Evolutionary conservation across 2,113 vertebrate species (phyloP), one percentile per base, ranked within the genome.

Genomic region (Porphyrio hochstetteri): DNA sequence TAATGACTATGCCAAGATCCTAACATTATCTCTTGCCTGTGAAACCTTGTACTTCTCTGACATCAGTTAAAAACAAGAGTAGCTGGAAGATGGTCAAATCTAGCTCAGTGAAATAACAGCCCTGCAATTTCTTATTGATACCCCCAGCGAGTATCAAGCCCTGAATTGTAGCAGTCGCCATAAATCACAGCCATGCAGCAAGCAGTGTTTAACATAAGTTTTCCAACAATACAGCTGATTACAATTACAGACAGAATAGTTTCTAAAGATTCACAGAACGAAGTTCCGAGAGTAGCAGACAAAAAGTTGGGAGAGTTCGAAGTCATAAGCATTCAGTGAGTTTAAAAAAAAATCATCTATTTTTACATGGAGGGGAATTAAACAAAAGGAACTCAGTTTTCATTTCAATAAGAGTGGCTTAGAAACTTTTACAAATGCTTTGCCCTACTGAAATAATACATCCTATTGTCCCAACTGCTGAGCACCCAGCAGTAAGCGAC

Each of bases 371-470:
- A 75, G 38, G 77, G 46, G 93, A 68, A 88, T 7, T 5, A 82
- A 92, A 94, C n/a, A 82, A 88, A 96, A 88, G 80, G n/a, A 90
- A 78, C 61, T 81, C 71, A 9, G 82, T 78, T 86, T 93, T 92
- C 84, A 24, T 78, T 80, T 90, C 91, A 94, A 2, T 85, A 86
- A 90, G 77, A 68, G 28, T 50, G 53, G 83, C 88, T 94, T 79
- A 88, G 84, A 95, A 92, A 86, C 84, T 93, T 71, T 76, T 85
- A 90, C 77, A 92, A 92, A 94, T 61, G 74, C 77, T 72, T 61
- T 91, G 80, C n/a, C 50, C 81, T 63, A 13, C 74, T 69, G 95
- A 88, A 95, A 95, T 95, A 97, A 95, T 93, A 72, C 81, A 76
- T 44, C 40, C 76, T 75, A 93, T 96, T 96, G 93, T 95, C 71